Evolutionary conservation across 1,140 invertebrate species (phyloP), one percentile per base, ranked within the genome.

Genomic region (Pristionchus pacificus): DNA sequence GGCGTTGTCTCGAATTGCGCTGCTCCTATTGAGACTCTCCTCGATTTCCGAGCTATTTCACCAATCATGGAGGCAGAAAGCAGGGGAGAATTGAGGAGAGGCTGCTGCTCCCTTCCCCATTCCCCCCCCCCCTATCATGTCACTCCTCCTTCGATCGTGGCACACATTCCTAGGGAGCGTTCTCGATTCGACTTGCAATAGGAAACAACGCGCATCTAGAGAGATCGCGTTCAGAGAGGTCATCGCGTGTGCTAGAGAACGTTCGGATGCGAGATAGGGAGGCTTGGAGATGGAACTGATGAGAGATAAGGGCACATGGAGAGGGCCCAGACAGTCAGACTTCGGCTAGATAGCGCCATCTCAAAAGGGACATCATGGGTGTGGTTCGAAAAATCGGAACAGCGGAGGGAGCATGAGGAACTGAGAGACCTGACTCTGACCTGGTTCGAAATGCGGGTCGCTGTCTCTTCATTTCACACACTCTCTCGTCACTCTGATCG

Each of bases 41-140:
- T 24, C 33, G 6, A 29, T 15, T 32, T 6, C 25, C 14, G 14
- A 24, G 1, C 57, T 59, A 67, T 55, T 68, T 25, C 60, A 60
- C 58, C 60, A 58, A 58, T 68, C 55, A 68, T 66, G 60, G 29
- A 30, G 2, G 28, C n/a, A 2, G 57, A 24, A 32, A 28, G 49
- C 59, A 60, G 14, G 2, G 3, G 28, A 30, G 1, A 13, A 25
- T 24, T 13, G 57, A 60, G 28, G 15, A 32, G 49, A 60, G 27
- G n/a, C 33, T 27, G 33, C 59, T 33, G 33, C n/a, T n/a, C n/a
- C n/a, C n/a, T n/a, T n/a, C n/a, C n/a, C n/a, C n/a, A n/a, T n/a
- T n/a, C n/a, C n/a, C n/a, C n/a, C n/a, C n/a, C n/a, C n/a, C n/a
- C n/a, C n/a, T n/a, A n/a, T n/a, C n/a, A n/a, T n/a, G n/a, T n/a